These are phyloP conservation scores for Catocala nupta DNA, from an alignment of 2,888 invertebrate species.

Conservation along the genomic window DNA sequence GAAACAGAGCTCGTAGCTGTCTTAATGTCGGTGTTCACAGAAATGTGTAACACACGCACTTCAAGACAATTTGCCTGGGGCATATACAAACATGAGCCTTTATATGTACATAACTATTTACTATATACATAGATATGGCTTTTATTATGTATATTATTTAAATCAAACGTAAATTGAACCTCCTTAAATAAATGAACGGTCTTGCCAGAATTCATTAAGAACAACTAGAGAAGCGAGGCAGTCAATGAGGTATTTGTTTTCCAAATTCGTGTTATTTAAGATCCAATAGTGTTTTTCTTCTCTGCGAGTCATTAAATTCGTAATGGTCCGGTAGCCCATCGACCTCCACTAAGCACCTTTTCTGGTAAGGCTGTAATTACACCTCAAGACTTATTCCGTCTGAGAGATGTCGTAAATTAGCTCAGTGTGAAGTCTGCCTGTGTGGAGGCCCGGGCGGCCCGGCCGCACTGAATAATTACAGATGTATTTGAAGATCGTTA, in stretches of 20 bases:
- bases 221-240: background rate
- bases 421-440: background rate
- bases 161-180: no score
- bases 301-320: background rate
- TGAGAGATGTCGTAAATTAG: conserved; percentile 22
- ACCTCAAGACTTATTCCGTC: conserved; percentile 16
- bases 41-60: no score
- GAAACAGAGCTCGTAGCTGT: no score
- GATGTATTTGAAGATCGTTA: conserved; percentile 11
- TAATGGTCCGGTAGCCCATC: conserved; percentile 10
- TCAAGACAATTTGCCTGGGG: no score
- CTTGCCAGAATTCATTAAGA: no score
- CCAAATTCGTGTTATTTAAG: background rate
- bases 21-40: no score
- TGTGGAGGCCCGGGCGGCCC: background rate
- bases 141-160: no score
- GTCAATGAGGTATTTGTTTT: background rate
- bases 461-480: conserved; percentile 21
- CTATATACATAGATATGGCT: no score
- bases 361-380: conserved; percentile 18
- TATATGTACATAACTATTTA: no score
- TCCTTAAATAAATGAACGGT: no score
- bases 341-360: conserved; percentile 10
- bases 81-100: no score
- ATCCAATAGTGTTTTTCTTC: conserved; percentile 3